A percentile compares a stretch with the other conserved stretches of the same genome.
Conservation (phyloP, 2,888 invertebrate species). For the Zele albiditarsus region DNA sequence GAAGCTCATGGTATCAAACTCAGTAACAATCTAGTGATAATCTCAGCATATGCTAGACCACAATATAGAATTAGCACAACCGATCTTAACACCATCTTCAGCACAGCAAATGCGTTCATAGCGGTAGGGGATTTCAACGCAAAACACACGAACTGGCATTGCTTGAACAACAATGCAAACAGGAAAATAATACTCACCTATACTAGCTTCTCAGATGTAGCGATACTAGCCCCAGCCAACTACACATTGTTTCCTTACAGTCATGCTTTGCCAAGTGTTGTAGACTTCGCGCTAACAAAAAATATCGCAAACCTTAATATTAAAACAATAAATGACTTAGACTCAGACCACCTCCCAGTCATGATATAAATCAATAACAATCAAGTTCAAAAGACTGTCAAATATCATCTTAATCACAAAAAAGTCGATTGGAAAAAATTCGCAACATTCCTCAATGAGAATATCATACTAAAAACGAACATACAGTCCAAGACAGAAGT, state of each 20-base stretch:
- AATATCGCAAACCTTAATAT: not conserved
- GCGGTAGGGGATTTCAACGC: constrained; percentile 47
- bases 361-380: not conserved
- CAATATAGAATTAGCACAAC: constrained; percentile 17
- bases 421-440: constrained; percentile 3
- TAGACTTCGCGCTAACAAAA: constrained; percentile 1
- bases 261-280: not conserved
- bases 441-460: not conserved
- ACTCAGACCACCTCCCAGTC: constrained; percentile 21
- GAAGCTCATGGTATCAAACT: constrained; percentile 41
- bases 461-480: not conserved
- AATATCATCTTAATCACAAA: not conserved
- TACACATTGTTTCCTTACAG: not conserved
- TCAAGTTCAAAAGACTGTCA: not conserved
- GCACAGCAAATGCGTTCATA: constrained; percentile 29
- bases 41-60: constrained; percentile 35
- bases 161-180: constrained; percentile 38
- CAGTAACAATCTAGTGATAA: constrained; percentile 24
- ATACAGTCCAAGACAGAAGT: constrained; percentile 5
- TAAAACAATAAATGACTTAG: not conserved
- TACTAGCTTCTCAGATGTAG: not conserved
- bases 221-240: not conserved
- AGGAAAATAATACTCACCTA: constrained; percentile 17
- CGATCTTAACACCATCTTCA: constrained; percentile 38
- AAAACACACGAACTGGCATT: constrained; percentile 46